phyloP scores from a whole-genome alignment of 2,113 vertebrate genomes.

The Dicrurus megarhynchus region DNA sequence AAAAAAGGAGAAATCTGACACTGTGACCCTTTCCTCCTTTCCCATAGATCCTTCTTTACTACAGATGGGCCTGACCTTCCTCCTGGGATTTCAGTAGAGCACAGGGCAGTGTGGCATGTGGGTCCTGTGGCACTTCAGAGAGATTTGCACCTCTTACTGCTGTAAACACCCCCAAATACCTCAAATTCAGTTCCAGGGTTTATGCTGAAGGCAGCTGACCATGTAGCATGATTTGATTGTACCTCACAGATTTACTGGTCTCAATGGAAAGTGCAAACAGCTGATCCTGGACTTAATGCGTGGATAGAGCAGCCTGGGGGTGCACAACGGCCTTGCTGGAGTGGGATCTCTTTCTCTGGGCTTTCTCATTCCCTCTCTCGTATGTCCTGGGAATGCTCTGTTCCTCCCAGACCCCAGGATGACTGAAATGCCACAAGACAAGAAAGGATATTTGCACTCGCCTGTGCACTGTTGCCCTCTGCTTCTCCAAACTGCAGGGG shows the following conservation, averaged over 20 bases:
- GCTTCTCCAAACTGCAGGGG: constrained; percentile 58
- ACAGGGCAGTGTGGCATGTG: background rate
- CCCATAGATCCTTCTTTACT: constrained; percentile 25
- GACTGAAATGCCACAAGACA: constrained; percentile 21
- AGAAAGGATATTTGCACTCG: constrained; percentile 37
- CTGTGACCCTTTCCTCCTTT: constrained; percentile 42
- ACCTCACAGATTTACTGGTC: background rate
- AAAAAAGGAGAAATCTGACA: constrained; percentile 38
- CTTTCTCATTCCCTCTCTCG: constrained; percentile 4
- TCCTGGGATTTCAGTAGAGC: background rate
- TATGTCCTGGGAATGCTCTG: constrained; percentile 2
- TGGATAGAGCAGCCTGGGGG: background rate
- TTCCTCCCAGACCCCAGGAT: background rate
- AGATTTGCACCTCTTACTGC: background rate
- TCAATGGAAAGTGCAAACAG: background rate
- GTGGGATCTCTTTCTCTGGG: background rate
- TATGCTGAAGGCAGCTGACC: background rate
- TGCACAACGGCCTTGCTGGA: fast-evolving
- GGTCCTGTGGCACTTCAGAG: background rate
- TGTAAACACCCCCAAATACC: background rate
- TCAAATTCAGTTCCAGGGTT: background rate
- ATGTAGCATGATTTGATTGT: background rate
- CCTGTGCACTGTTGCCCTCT: constrained; percentile 60
- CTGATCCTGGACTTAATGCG: background rate
- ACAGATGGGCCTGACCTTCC: background rate